phyloP scores from a whole-genome alignment of 2,888 invertebrate genomes.

The Girardia tigrina region DNA sequence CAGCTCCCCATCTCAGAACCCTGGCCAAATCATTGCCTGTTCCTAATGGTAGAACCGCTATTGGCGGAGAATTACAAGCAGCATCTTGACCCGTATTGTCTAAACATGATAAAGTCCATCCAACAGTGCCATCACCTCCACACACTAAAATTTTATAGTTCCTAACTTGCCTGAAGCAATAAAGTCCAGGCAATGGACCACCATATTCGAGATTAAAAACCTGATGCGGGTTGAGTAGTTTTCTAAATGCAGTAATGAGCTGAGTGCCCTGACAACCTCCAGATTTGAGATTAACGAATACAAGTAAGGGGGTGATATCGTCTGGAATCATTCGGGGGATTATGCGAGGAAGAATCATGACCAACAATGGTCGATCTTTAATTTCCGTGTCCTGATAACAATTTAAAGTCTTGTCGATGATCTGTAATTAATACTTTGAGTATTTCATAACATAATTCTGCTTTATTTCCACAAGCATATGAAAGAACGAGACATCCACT shows the following conservation, averaged over 20 bases:
- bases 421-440: no score
- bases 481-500: slow-evolving; percentile 96
- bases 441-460: slow-evolving; percentile 81
- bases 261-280: slow-evolving; percentile 97
- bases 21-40: slow-evolving; percentile 93
- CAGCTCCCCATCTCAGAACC: slow-evolving; percentile 94
- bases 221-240: slow-evolving; percentile 96
- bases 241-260: slow-evolving; percentile 90
- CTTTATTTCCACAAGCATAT: slow-evolving; percentile 78
- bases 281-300: slow-evolving; percentile 98
- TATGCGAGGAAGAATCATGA: slow-evolving; percentile 84
- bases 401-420: no score
- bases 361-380: slow-evolving; percentile 72
- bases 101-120: slow-evolving; percentile 93
- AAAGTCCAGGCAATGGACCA: slow-evolving; percentile 76
- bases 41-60: slow-evolving; percentile 93
- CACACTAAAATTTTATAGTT: slow-evolving; percentile 98
- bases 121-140: slow-evolving; percentile 97
- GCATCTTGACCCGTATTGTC: slow-evolving; percentile 98
- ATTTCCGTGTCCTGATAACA: slow-evolving; percentile 21
- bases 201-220: slow-evolving; percentile 98
- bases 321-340: slow-evolving; percentile 52
- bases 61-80: slow-evolving; percentile 92
- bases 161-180: slow-evolving; percentile 74
- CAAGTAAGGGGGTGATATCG: slow-evolving; percentile 67